Base-by-base conservation (phyloP, 2,888 invertebrate species). In the Euzophera pinguis region DNA sequence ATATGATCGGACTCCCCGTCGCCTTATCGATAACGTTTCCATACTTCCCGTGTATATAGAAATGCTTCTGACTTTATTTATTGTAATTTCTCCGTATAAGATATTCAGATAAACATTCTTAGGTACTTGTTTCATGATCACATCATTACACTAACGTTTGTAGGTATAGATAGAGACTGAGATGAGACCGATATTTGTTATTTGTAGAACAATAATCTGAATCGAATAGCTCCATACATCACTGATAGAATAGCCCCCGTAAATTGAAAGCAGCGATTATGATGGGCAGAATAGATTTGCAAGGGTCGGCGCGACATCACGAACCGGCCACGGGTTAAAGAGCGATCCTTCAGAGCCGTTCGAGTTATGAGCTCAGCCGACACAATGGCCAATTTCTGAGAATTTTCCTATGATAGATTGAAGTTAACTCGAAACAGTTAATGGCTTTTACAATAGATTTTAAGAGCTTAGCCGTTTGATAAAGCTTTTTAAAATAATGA, bases 1-100 rank as follows among this genome's bases (percentile, higher is more conserved):
- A 89, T 88, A 81, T 73, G 78, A 88, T 87, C 88, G 78, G 84
- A 81, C 84, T 70, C 87, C 88, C 88, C 84, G 88, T 75, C 72
- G 88, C 73, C 85, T 86, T 87, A 87, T 86, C 86, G 88, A 88
- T 89, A 88, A 87, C 80, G 79, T 81, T 85, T 83, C 85, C 81
- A 83, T 86, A 87, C 85, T 85, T 86, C 84, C 87, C 82, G 80
- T 80, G 76, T 83, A 77, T 82, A 81, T 78, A 61, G 81, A 80
- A 82, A 83, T 84, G 87, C 84, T 84, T 75, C 86, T 83, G 83
- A 82, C 76, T 83, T 85, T 85, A 84, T 81, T 81, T 81, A 79
- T 82, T 81, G 73, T 83, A 78, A 83, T 80, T 78, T 77, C 72
- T 75, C 70, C 74, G 68, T 71, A 65, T 68, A 61, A 63, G 63